Base-by-base conservation (phyloP, 2,113 vertebrate species). In the Xiphias gladius region DNA sequence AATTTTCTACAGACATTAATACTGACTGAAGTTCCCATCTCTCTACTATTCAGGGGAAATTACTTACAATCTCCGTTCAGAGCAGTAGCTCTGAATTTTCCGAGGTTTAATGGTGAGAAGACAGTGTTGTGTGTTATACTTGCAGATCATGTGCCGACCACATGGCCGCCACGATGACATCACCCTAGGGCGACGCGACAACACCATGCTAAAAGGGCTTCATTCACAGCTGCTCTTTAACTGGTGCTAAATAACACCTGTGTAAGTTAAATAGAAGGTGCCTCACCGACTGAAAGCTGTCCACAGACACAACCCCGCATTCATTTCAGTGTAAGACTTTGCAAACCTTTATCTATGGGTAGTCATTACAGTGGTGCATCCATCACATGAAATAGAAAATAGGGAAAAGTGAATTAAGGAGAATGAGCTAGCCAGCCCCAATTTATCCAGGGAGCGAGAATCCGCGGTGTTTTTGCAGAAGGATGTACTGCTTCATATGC, bases 101-200 rank as follows among this genome's bases (percentile, higher is more conserved):
- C 87, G 13, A 4, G 87, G 32, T 79, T 84, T 76, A 69, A 74
- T 6, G 70, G 69, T 87, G 89, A 86, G 64, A 90, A 90, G 88
- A 89, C 89, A 86, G 83, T 65, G 75, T 83, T 86, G 86, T 73
- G 85, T 90, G 83, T 93, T 89, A 85, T 77, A 19, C 75, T 86
- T 70, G 68, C 52, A 70, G 79, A 92, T 91, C 94, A 93, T 95
- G 92, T 94, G 94, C 86, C 72, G 68, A 80, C 92, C 92, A 94
- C 92, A 92, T 90, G 93, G 80, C 84, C 70, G 69, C 85, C 69
- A 17, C 65, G 32, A 84, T 94, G 91, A 94, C 90, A 92, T 95
- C 93, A 94, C 80, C 85, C 78, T n/a, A 26, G 84, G 80, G 79
- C 71, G 14, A 85, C 74, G 69, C 64, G 39, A 67, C 86, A 78